Evolutionary conservation across 2,888 invertebrate species (phyloP), one percentile per base, ranked within the genome.

Genomic region (Rhagophthalmus giganteus): DNA sequence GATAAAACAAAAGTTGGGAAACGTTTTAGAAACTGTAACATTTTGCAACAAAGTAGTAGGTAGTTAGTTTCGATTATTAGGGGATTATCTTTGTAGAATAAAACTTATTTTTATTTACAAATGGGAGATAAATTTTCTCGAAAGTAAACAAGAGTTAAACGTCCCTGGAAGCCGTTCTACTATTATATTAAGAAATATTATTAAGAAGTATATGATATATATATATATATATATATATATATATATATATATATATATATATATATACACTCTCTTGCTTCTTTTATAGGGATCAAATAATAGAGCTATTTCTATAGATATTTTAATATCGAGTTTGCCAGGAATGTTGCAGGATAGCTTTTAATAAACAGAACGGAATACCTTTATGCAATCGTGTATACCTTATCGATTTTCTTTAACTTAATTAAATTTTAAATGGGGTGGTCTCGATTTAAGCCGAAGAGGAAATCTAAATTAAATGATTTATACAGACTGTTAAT

Each of bases 111-210:
- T n/a, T n/a, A n/a, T n/a, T n/a, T n/a, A 20, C 20, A 20, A 20
- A 20, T 20, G 20, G 20, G 20, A 32, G 46, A 24, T 31, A 40
- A 41, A 47, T 28, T 41, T 35, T 52, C 35, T 28, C 30, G 25
- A 41, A 41, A 46, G 41, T 47, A 52, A 46, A 47, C 52, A 52
- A 33, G 46, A 52, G 27, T 31, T 26, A 33, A 52, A 47, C 52
- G 47, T 39, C 46, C 47, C 46, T 52, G 41, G 46, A 28, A 47
- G 52, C 32, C 37, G 35, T 52, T 55, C 56, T 50, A 51, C 55
- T 55, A 57, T 58, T 60, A 59, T 60, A 62, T 62, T 59, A 61
- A 60, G 50, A 53, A 56, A 58, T n/a, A n/a, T 62, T 60, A 61
- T 61, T 60, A 57, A 56, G 49, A 54, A 59, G 52, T 55, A 55